Conservation (phyloP, 2,113 vertebrate genomes). For the Scartelaos histophorus region DNA sequence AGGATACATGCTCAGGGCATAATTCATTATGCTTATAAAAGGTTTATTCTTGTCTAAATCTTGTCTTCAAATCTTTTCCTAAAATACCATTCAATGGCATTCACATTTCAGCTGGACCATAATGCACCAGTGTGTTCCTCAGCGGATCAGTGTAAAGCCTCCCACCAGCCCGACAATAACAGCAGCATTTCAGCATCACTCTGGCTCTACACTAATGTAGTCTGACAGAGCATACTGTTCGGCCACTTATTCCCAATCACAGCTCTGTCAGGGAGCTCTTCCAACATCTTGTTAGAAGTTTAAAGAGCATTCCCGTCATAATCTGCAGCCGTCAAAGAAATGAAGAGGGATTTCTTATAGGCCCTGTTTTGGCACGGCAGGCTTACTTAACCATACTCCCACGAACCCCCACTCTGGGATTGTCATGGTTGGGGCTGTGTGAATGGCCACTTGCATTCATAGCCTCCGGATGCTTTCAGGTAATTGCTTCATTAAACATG, state of each 20-base stretch:
- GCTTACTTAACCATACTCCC: slow-evolving; percentile 58
- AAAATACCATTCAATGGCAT: slow-evolving; percentile 65
- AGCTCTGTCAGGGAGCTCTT: slow-evolving; percentile 61
- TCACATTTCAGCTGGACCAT: slow-evolving; percentile 48
- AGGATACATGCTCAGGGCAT: background rate
- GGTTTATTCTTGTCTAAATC: slow-evolving; percentile 30
- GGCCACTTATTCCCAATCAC: slow-evolving; percentile 52
- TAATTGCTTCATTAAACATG: slow-evolving; percentile 50
- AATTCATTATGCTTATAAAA: slow-evolving; percentile 40
- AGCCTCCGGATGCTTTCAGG: slow-evolving; percentile 22
- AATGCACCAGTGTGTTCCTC: slow-evolving; percentile 56
- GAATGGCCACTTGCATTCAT: slow-evolving; percentile 54
- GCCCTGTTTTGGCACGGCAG: slow-evolving; percentile 41
- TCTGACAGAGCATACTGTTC: slow-evolving; percentile 56
- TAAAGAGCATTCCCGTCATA: slow-evolving; percentile 58
- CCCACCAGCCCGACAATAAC: slow-evolving; percentile 69
- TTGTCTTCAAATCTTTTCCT: slow-evolving; percentile 53
- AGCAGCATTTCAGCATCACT: slow-evolving; percentile 63
- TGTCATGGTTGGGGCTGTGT: slow-evolving; percentile 42
- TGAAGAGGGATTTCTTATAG: slow-evolving; percentile 58
- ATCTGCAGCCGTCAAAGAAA: slow-evolving; percentile 65
- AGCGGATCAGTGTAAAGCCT: slow-evolving; percentile 49
- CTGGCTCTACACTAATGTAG: slow-evolving; percentile 59
- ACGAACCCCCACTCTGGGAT: slow-evolving; percentile 46
- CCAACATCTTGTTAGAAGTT: slow-evolving; percentile 53